Conservation (phyloP, 2,113 vertebrate genomes). For the Numenius arquata region DNA sequence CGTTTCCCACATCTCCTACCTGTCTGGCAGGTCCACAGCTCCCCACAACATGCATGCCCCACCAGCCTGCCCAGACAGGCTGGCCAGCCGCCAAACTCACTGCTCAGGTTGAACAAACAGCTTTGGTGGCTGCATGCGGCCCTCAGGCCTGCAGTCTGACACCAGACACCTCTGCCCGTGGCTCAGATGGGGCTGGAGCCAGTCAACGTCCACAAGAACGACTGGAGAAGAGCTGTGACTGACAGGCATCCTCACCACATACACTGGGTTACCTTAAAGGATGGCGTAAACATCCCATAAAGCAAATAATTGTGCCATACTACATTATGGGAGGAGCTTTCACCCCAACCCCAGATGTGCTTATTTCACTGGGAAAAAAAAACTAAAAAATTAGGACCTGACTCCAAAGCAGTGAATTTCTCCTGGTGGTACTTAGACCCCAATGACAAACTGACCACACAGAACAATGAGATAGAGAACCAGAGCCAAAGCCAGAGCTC, state of each 20-base stretch:
- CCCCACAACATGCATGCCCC: rapidly evolving
- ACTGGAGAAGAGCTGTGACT: not conserved
- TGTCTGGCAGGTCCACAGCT: not conserved
- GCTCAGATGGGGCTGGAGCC: not conserved
- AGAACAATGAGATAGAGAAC: not conserved
- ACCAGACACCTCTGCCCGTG: not conserved
- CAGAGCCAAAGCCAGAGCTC: not conserved
- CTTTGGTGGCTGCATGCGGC: not conserved
- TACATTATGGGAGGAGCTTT: not conserved
- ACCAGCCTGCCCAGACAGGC: not conserved
- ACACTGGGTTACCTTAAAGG: not conserved
- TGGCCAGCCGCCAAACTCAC: rapidly evolving
- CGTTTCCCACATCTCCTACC: not conserved
- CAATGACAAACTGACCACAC: not conserved
- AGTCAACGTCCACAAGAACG: rapidly evolving
- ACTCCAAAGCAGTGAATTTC: not conserved
- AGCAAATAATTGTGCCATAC: not conserved
- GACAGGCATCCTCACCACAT: not conserved
- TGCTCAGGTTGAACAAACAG: not conserved
- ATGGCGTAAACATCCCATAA: not conserved
- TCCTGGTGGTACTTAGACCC: not conserved
- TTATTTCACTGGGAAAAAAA: not conserved
- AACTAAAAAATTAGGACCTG: not conserved
- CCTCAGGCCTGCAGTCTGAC: not conserved
- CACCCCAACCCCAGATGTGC: not conserved